These are phyloP conservation scores for Drosophila sulfurigaster DNA, from an alignment of 1,140 invertebrate species.

Conservation along the genomic window DNA sequence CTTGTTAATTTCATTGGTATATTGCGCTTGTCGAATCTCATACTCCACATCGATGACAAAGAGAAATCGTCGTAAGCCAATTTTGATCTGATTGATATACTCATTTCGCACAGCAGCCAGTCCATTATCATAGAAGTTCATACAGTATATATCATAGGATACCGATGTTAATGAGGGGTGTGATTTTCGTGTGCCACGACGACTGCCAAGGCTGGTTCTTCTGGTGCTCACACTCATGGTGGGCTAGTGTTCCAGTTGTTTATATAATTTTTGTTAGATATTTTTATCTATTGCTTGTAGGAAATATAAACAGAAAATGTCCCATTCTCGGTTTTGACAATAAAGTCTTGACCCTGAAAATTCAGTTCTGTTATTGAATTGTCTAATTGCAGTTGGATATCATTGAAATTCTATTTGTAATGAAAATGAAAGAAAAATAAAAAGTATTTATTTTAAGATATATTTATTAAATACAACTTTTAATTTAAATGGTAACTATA, in stretches of 20 bases:
- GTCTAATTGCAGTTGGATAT: too few relatives aligned
- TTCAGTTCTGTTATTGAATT: too few relatives aligned
- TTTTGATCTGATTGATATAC: conserved; percentile 51
- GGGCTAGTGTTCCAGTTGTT: not conserved
- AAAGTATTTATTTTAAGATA: conserved; percentile 19
- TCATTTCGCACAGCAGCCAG: conserved; percentile 62
- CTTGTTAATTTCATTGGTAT: not conserved
- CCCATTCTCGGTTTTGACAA: conserved; percentile 6
- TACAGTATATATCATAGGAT: conserved; percentile 52
- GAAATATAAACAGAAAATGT: conserved; percentile 26
- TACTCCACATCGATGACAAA: conserved; percentile 65
- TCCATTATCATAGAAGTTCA: conserved; percentile 70
- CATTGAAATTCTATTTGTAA: too few relatives aligned
- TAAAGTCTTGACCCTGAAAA: not conserved
- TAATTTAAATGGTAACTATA: not conserved
- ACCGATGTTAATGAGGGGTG: not conserved
- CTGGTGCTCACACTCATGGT: conserved; percentile 41
- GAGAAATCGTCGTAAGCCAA: conserved; percentile 50
- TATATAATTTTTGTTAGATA: not conserved
- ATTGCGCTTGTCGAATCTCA: conserved; percentile 28
- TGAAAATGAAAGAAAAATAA: too few relatives aligned
- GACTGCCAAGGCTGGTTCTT: not conserved
- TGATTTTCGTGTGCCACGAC: conserved; percentile 1
- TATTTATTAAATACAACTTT: not conserved
- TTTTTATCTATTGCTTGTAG: conserved; percentile 3